A percentile compares a stretch with the other conserved stretches of the same genome.
These are phyloP conservation scores for Pyrgus malvae DNA, from an alignment of 2,888 invertebrate species.

Conservation along the genomic window DNA sequence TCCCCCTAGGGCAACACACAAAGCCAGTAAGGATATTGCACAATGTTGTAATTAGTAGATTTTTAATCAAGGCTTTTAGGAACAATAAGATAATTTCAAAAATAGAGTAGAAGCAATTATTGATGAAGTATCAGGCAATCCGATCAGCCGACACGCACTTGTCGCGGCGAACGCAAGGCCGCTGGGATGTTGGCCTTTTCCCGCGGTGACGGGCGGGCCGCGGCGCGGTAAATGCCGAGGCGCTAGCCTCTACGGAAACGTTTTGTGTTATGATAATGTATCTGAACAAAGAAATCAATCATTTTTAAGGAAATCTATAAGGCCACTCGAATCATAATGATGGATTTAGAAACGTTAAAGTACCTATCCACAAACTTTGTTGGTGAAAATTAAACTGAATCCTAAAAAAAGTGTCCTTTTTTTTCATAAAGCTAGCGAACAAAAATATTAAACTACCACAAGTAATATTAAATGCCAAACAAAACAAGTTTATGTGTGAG, in stretches of 20 bases:
- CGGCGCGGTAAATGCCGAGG: slow-evolving; percentile 37
- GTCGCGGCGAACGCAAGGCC: slow-evolving; percentile 66
- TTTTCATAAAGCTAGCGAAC: too few relatives aligned
- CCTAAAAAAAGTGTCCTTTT: too few relatives aligned
- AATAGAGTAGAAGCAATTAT: slow-evolving; percentile 8
- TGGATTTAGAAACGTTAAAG: too few relatives aligned
- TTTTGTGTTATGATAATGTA: slow-evolving; percentile 34
- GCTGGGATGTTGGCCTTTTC: slow-evolving; percentile 56
- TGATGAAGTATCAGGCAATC: slow-evolving; percentile 14
- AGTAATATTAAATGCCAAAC: too few relatives aligned
- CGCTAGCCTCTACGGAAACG: slow-evolving; percentile 24
- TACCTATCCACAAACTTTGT: too few relatives aligned
- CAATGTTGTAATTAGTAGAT: too few relatives aligned
- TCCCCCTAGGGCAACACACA: too few relatives aligned
- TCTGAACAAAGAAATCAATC: slow-evolving; percentile 26
- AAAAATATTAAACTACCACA: too few relatives aligned
- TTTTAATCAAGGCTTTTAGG: too few relatives aligned
- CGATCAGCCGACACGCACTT: slow-evolving; percentile 52
- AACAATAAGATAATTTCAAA: not conserved
- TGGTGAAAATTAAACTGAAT: too few relatives aligned
- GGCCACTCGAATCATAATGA: too few relatives aligned
- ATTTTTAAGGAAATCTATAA: not conserved
- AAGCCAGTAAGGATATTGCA: too few relatives aligned
- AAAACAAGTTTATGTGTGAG: not conserved
- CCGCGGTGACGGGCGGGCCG: slow-evolving; percentile 71